Base-by-base conservation (phyloP, 2,888 invertebrate genomes). In the Cancer borealis region DNA sequence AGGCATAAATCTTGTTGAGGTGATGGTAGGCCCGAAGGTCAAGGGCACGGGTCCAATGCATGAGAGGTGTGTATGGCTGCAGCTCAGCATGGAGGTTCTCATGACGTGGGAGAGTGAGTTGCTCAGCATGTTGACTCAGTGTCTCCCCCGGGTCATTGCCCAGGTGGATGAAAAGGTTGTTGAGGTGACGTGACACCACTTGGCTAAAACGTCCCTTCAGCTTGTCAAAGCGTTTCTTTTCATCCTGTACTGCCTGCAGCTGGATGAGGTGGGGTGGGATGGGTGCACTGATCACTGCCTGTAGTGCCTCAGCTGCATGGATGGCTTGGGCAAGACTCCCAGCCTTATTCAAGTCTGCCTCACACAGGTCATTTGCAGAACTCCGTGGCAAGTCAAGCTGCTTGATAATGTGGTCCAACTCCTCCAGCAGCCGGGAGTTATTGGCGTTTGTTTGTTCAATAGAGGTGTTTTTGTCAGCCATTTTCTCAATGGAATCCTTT, bases 141-240 rank as follows among this genome's bases (percentile, higher is more conserved):
- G 97, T 97, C 96, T 98, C 98, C 0, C 98, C 98, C 95, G 98
- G 97, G 96, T 98, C 98, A 96, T 98, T 98, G 26, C 97, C 97
- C 92, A 99, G 98, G 97, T 99, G 99, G 96, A 99, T 98, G 96
- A 99, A 99, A 92, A 99, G 97, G 97, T 99, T 99, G 96, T 99
- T 99, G 92, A 99, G 97, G 96, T 99, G 99, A 39, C 99, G 97
- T 95, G 98, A 98, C 93, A 99, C 97, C 88, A 98, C 98, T 93
- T 98, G 97, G 0, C 98, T 98, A 96, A 99, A 98, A 96, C 98
- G 98, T 73, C 97, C 97, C 96, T 98, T 98, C 96, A 98, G 97
- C 96, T 98, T 98, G 95, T 98, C 98, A 96, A 98, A 98, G 88
- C 98, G 97, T 96, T 98, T 97, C 96, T 97, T 97, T 96, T 98